A percentile compares a stretch with the other conserved stretches of the same genome.
These are phyloP conservation scores for Polypterus senegalus DNA, from an alignment of 2,113 vertebrate species.

Conservation along the genomic window DNA sequence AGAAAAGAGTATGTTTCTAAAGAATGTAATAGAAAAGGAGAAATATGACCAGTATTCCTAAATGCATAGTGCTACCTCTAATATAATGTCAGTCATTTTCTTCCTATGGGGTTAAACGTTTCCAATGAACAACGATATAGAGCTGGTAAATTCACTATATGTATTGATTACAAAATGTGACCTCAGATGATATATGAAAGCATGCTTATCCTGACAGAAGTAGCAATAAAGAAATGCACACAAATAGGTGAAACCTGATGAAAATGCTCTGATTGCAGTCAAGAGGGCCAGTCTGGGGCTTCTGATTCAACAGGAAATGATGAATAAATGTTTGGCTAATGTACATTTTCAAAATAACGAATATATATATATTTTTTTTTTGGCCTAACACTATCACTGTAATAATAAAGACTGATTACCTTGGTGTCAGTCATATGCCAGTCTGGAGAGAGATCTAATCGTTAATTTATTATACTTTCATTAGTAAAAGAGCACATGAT, in stretches of 20 bases:
- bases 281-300: background rate
- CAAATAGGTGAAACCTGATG: background rate
- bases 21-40: constrained; percentile 18
- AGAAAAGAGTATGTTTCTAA: constrained; percentile 15
- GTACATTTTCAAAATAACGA: background rate
- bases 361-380: background rate
- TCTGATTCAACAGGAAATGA: background rate
- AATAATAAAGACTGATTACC: too few species aligned
- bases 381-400: background rate
- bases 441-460: too few species aligned
- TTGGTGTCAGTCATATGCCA: too few species aligned
- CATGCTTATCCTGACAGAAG: constrained; percentile 13
- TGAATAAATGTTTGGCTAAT: constrained; percentile 1
- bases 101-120: background rate
- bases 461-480: too few species aligned
- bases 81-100: constrained; percentile 14
- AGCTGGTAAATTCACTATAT: constrained; percentile 3
- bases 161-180: constrained; percentile 10
- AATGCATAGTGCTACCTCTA: constrained; percentile 18
- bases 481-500: too few species aligned
- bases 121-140: constrained; percentile 2
- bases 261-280: background rate
- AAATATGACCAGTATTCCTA: constrained; percentile 15
- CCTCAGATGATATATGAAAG: constrained; percentile 15
- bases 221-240: background rate